Conservation (phyloP, 2,888 invertebrate species). For the Drosophila multiciliata region DNA sequence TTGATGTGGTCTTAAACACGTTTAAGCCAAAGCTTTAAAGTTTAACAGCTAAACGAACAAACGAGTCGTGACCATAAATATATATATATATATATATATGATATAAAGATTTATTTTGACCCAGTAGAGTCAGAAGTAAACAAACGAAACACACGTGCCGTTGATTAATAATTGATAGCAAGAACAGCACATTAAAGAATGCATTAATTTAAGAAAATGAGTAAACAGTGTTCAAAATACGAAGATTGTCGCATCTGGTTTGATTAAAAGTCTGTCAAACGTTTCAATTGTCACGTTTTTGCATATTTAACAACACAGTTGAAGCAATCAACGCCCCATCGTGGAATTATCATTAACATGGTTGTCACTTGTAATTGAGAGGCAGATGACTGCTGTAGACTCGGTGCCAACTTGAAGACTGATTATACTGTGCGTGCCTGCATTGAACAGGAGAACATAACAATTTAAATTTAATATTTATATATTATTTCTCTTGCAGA, state of each 20-base stretch:
- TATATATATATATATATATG: background rate
- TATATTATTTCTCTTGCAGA: constrained; percentile 58
- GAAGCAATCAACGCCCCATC: constrained; percentile 7
- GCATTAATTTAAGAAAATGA: constrained; percentile 25
- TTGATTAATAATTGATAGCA: constrained; percentile 41
- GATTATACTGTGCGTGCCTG: background rate
- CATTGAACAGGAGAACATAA: background rate
- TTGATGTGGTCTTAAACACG: background rate
- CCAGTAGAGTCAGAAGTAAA: constrained; percentile 16
- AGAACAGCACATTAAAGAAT: constrained; percentile 21
- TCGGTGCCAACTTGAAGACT: background rate
- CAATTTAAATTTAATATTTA: background rate
- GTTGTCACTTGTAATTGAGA: constrained; percentile 38
- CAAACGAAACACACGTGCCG: constrained; percentile 29
- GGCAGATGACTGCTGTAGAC: constrained; percentile 22
- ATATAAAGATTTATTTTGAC: constrained; percentile 23
- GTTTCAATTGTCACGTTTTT: constrained; percentile 67
- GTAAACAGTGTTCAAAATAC: too few relatives aligned
- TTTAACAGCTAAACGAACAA: background rate
- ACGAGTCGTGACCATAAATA: background rate
- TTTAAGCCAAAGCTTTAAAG: background rate
- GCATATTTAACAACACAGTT: constrained; percentile 56
- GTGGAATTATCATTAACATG: constrained; percentile 28
- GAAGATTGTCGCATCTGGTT: constrained; percentile 19
- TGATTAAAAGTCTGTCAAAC: constrained; percentile 24